Evolutionary conservation across 2,888 invertebrate genomes (phyloP).

Genomic region (Orthosia incerta): DNA sequence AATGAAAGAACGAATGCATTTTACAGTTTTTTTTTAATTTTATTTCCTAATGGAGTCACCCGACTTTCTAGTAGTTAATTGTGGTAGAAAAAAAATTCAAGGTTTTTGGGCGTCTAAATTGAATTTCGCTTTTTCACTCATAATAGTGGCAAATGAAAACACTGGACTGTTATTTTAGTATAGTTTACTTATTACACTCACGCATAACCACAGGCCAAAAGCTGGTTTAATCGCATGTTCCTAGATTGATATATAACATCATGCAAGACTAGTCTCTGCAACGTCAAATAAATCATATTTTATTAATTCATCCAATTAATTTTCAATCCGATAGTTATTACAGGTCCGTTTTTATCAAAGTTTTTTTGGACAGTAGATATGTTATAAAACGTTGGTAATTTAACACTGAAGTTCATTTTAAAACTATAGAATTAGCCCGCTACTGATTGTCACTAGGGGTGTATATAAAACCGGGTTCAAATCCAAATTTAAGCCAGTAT

Average conservation of each 20-base stretch:
- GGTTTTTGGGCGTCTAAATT: neutral
- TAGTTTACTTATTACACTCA: constrained; percentile 4
- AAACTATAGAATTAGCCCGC: neutral
- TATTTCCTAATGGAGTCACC: neutral
- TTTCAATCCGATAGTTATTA: constrained; percentile 16
- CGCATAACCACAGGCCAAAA: constrained; percentile 1
- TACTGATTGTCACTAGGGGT: neutral
- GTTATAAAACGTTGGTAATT: neutral
- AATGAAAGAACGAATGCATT: constrained; percentile 16
- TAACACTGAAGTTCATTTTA: neutral
- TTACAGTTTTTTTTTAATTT: neutral
- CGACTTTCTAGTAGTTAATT: neutral
- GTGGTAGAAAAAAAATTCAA: neutral
- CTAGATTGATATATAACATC: constrained; percentile 35
- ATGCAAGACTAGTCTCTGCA: constrained; percentile 44
- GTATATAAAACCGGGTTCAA: too few species aligned
- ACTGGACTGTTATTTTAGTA: neutral
- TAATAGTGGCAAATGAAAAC: neutral
- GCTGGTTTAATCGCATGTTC: constrained; percentile 27
- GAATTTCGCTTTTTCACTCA: neutral
- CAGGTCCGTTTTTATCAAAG: neutral
- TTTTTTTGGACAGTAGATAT: neutral
- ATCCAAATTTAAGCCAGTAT: too few species aligned
- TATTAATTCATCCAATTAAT: constrained; percentile 44
- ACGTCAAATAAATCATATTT: constrained; percentile 55